phyloP scores from a whole-genome alignment of 2,797 vertebrate genomes.

The Acanthiza pusilla region DNA sequence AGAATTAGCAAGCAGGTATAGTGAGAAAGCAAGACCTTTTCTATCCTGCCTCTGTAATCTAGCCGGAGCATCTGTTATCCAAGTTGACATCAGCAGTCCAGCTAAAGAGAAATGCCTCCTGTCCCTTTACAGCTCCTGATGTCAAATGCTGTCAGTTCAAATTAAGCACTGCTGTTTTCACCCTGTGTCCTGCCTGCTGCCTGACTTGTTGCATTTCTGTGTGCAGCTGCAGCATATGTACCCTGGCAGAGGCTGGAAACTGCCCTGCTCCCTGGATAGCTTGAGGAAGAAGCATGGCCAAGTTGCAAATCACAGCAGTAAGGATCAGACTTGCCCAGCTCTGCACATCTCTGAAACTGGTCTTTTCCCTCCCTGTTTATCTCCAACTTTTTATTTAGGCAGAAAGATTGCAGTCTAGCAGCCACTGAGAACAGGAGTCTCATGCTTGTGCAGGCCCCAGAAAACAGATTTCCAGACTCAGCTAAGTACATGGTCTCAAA shows the following conservation, averaged over 20 bases:
- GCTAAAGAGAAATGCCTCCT: not conserved
- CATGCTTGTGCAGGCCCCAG: not conserved
- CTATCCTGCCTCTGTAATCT: not conserved
- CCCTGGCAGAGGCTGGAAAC: not conserved
- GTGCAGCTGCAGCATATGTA: not conserved
- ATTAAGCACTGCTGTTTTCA: not conserved
- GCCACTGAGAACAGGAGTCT: not conserved
- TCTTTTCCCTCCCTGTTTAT: not conserved
- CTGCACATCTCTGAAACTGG: not conserved
- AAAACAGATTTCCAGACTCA: not conserved
- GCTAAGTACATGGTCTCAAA: not conserved
- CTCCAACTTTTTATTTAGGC: not conserved
- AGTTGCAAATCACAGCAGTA: not conserved
- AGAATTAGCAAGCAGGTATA: not conserved
- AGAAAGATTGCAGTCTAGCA: not conserved
- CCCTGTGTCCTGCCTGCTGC: not conserved
- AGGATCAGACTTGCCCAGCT: not conserved
- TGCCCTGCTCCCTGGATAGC: not conserved
- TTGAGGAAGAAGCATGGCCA: not conserved
- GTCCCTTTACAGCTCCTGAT: not conserved
- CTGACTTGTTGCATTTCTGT: not conserved
- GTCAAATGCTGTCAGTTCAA: not conserved
- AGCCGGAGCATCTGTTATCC: not conserved
- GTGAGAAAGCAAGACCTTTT: not conserved
- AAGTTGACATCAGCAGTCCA: not conserved